phyloP scores from a whole-genome alignment of 1,140 invertebrate genomes.

The Euborellia annulipes region DNA sequence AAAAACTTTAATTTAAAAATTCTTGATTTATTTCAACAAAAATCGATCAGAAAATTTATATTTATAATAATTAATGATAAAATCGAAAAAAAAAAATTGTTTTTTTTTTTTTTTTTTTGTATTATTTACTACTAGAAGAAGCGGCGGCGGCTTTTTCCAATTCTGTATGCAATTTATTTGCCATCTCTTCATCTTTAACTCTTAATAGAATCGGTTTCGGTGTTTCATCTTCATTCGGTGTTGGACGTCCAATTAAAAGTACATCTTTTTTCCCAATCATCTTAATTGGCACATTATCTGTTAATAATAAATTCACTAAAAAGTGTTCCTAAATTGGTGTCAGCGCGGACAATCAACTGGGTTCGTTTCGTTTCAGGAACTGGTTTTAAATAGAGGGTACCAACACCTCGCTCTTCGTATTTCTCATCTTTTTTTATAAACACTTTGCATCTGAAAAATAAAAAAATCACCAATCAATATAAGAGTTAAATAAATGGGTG shows the following conservation, averaged over 20 bases:
- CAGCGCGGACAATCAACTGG: conserved; percentile 73
- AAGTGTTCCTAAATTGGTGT: conserved; percentile 76
- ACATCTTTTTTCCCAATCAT: conserved; percentile 86
- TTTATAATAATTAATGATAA: no score
- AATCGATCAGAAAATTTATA: no score
- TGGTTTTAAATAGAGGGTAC: conserved; percentile 71
- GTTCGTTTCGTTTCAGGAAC: conserved; percentile 54
- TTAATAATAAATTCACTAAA: conserved; percentile 68
- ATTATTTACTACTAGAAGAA: no score
- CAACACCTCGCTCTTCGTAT: conserved; percentile 70
- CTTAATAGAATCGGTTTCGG: conserved; percentile 64
- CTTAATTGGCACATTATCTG: conserved; percentile 49
- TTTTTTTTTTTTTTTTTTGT: no score
- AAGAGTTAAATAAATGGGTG: no score
- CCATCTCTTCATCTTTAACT: conserved; percentile 76
- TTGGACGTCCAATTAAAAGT: conserved; percentile 65
- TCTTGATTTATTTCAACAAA: no score
- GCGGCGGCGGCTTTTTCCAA: conserved; percentile 54
- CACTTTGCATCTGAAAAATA: conserved; percentile 58
- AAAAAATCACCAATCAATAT: no score
- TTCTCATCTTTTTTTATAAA: conserved; percentile 69
- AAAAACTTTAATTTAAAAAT: no score
- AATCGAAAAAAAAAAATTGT: no score
- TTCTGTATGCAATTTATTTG: conserved; percentile 59
- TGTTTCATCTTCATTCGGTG: conserved; percentile 49